A percentile compares a stretch with the other conserved stretches of the same genome.
These are phyloP conservation scores for Mystacornis crossleyi DNA, from an alignment of 2,113 vertebrate species.

Conservation along the genomic window DNA sequence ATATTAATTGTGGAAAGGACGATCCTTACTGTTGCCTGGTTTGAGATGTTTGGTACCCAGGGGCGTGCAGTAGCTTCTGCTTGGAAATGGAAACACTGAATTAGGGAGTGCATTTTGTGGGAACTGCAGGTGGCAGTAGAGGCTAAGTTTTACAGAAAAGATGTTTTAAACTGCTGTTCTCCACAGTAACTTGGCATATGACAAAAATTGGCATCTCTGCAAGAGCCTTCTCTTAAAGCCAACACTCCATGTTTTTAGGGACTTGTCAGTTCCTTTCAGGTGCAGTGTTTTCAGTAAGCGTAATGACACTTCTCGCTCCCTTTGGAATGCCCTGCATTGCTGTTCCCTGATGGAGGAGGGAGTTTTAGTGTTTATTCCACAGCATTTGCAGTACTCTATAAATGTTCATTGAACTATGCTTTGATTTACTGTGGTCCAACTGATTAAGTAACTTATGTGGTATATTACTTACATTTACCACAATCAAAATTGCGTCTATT, in stretches of 20 bases:
- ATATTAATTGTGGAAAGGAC: neutral
- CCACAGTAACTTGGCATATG: neutral
- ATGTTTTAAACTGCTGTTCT: neutral
- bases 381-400: neutral
- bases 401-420: neutral
- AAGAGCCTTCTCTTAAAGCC: neutral
- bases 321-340: neutral
- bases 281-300: neutral
- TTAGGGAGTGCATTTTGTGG: neutral
- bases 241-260: neutral
- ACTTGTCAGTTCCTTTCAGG: neutral
- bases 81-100: neutral
- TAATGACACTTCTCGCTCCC: neutral
- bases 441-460: neutral
- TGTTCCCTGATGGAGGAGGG: rapidly evolving
- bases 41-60: neutral
- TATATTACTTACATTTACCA: neutral
- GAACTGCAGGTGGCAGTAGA: conserved; percentile 61
- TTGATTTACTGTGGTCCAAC: neutral
- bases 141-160: neutral
- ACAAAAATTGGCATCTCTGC: neutral
- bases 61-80: neutral
- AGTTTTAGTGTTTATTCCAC: neutral
- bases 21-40: neutral
- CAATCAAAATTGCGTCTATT: neutral